These are phyloP conservation scores for Melieria picta DNA, from an alignment of 2,888 invertebrate genomes.

Conservation along the genomic window DNA sequence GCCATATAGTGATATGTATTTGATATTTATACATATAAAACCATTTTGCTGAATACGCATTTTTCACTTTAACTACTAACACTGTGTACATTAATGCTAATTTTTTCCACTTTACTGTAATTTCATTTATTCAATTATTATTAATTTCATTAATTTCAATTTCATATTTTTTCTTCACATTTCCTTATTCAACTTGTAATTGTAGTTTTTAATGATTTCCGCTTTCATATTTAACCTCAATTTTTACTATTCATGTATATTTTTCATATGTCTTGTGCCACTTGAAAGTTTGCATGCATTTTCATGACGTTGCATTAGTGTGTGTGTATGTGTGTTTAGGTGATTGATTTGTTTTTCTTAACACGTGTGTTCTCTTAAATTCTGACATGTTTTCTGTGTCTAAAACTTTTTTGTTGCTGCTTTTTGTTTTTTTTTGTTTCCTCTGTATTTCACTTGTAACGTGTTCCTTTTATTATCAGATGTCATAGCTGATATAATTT, in stretches of 20 bases:
- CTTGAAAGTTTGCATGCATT: conserved; percentile 41
- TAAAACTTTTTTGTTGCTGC: too few species aligned
- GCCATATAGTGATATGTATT: conserved; percentile 65
- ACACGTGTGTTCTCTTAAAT: conserved; percentile 21
- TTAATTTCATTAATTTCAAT: conserved; percentile 34
- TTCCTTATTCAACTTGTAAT: conserved; percentile 42
- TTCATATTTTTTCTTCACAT: conserved; percentile 39
- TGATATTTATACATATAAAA: conserved; percentile 64
- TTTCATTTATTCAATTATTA: conserved; percentile 38
- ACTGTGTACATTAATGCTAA: conserved; percentile 29
- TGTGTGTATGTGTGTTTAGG: conserved; percentile 38
- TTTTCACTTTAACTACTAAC: conserved; percentile 23
- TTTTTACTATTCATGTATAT: conserved; percentile 37
- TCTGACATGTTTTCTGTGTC: conserved; percentile 23
- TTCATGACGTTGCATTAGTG: conserved; percentile 35
- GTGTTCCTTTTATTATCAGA: conserved; percentile 63
- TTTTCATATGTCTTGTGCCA: conserved; percentile 48
- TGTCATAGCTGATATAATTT: conserved; percentile 64
- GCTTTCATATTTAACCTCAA: conserved; percentile 26
- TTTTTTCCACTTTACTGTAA: neutral
- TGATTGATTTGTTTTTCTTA: conserved; percentile 25
- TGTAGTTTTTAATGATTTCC: conserved; percentile 32
- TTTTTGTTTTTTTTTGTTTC: too few species aligned
- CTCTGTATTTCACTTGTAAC: conserved; percentile 44
- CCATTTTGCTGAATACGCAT: conserved; percentile 27